Base-by-base conservation (phyloP, 2,888 invertebrate species). In the Melieria picta region DNA sequence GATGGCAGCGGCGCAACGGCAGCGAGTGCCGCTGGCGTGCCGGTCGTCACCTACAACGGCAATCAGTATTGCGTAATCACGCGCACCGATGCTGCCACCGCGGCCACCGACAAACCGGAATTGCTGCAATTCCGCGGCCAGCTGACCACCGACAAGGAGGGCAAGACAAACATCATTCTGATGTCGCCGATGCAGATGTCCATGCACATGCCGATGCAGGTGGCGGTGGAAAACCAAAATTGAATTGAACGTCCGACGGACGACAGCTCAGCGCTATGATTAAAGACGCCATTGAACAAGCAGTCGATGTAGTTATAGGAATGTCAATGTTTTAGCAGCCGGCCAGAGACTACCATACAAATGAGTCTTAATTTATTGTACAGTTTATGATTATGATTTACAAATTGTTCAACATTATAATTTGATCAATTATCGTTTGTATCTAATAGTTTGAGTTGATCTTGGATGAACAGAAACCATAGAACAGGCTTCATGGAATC, bases 21-120 rank as follows among this genome's bases (percentile, higher is more conserved):
- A 76, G 77, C 75, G 77, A 58, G 69, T 9, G 72, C 71, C 5
- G 73, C 69, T 30, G 76, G 77, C 75, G 78, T 84, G 76, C 84
- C 84, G 72, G 82, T 84, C 72, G 84, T 84, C 78, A 83, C 84
- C 75, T 84, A 84, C 73, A 84, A 84, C 69, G 84, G 84, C 58
- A 84, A 82, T 72, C 78, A 78, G 73, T 84, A 84, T 78, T 84
- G 84, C 76, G 84, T 84, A 74, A 84, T 84, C 66, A 81, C 84
- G 45, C 80, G 84, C 56, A 69, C 62, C 52, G 71, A 71, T 47
- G 45, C 58, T 7, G 67, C 66, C 45, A 46, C 58, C 16, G 69
- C 69, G 55, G 55, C 58, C n/a, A 52, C 52, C 52, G 77, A 77
- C 10, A 78, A 79, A 65, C 77, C 84, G 58, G 83, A 83, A 74